Conservation (phyloP, 2,113 vertebrate species). For the Sitta europaea region DNA sequence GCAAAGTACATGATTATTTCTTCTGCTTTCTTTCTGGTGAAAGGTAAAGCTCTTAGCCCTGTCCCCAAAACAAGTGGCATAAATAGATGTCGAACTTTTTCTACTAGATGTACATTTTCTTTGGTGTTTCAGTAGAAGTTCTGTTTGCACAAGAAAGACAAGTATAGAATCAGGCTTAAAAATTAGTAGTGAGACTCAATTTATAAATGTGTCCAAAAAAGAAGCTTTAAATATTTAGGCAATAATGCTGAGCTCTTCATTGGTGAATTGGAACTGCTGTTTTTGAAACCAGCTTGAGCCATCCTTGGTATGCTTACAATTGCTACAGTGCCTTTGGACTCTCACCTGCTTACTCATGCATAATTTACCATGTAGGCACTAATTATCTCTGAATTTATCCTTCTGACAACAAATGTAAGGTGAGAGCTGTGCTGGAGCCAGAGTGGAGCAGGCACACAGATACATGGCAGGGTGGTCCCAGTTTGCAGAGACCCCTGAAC, state of each 20-base stretch:
- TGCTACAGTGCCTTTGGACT: background rate
- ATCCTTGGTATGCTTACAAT: background rate
- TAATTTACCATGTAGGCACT: background rate
- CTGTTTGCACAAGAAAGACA: background rate
- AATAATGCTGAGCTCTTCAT: background rate
- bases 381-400: background rate
- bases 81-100: background rate
- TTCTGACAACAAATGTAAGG: background rate
- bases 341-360: background rate
- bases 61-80: background rate
- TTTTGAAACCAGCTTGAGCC: background rate
- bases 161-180: background rate
- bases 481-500: background rate
- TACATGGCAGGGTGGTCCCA: background rate
- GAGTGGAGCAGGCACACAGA: background rate
- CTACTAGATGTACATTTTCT: background rate
- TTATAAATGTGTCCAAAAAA: background rate
- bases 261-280: background rate
- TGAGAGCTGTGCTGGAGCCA: background rate
- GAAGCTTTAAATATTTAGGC: background rate
- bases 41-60: background rate
- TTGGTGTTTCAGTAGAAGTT: background rate
- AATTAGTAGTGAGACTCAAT: background rate
- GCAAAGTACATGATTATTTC: background rate
- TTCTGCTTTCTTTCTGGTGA: background rate